A percentile compares a stretch with the other conserved stretches of the same genome.
Conservation (phyloP, 2,113 vertebrate species). For the Connochaetes taurinus region DNA sequence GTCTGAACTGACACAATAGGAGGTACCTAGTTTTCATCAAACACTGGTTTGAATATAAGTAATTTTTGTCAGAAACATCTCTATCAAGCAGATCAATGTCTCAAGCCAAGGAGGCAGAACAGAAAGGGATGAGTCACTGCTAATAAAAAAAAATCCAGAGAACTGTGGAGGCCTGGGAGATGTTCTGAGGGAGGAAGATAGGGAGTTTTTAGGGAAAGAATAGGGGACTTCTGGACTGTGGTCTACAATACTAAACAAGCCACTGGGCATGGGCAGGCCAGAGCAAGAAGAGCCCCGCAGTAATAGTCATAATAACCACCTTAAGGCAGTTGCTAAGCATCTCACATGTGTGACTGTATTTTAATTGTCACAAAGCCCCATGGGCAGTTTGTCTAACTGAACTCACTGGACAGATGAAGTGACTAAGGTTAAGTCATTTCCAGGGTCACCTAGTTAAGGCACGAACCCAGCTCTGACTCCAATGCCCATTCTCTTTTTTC, state of each 20-base stretch:
- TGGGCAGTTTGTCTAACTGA: not conserved
- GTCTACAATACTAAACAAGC: not conserved
- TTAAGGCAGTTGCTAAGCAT: not conserved
- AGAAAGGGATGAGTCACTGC: not conserved
- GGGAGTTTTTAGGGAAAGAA: not conserved
- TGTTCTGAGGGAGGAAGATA: not conserved
- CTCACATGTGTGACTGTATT: not conserved
- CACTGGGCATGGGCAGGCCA: not conserved
- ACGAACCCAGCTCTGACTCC: not conserved
- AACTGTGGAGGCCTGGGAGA: not conserved
- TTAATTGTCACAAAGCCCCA: not conserved
- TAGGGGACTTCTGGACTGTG: not conserved
- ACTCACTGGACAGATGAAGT: not conserved
- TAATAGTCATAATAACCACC: not conserved
- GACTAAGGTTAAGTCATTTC: not conserved
- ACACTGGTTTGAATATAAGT: not conserved
- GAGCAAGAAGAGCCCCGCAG: not conserved
- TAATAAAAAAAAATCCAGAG: not conserved
- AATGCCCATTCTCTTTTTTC: not conserved
- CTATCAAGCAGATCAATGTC: not conserved
- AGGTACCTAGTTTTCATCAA: not conserved
- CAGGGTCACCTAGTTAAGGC: not conserved
- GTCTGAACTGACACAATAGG: not conserved
- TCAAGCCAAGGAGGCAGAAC: not conserved
- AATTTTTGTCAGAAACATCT: not conserved